A percentile compares a stretch with the other conserved stretches of the same genome.
These are phyloP conservation scores for Moxostoma hubbsi DNA, from an alignment of 2,797 vertebrate genomes.

Conservation along the genomic window DNA sequence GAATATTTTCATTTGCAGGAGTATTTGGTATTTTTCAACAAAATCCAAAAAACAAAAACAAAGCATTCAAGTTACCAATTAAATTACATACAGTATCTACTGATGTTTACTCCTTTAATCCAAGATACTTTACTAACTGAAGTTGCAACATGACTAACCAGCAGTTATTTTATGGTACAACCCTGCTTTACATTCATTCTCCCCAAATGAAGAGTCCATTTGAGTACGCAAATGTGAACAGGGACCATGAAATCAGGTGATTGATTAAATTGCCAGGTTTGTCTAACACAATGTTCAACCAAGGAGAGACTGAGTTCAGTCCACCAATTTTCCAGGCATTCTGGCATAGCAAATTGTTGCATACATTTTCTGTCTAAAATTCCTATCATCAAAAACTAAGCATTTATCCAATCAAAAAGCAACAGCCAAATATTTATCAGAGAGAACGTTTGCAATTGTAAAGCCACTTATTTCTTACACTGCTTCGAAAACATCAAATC, in stretches of 20 bases:
- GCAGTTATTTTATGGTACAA: constrained; percentile 87
- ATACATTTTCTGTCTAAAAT: constrained; percentile 90
- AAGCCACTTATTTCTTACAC: constrained; percentile 88
- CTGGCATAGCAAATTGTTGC: constrained; percentile 88
- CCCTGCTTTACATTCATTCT: constrained; percentile 86
- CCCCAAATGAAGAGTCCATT: constrained; percentile 82
- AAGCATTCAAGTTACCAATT: constrained; percentile 98
- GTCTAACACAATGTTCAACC: constrained; percentile 86
- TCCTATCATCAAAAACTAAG: constrained; percentile 91
- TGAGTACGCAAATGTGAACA: constrained; percentile 83
- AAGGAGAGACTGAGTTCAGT: constrained; percentile 88
- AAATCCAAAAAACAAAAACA: constrained; percentile 80
- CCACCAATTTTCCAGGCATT: constrained; percentile 86
- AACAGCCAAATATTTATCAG: constrained; percentile 88
- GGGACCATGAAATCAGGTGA: constrained; percentile 38
- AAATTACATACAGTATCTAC: constrained; percentile 99
- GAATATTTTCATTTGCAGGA: constrained; percentile 99
- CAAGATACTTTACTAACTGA: constrained; percentile 91
- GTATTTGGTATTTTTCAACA: constrained; percentile 98
- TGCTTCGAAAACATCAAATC: constrained; percentile 78
- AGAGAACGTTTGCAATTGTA: constrained; percentile 92
- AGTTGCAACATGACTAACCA: constrained; percentile 93
- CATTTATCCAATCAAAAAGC: constrained; percentile 87
- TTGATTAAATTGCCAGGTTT: constrained; percentile 62
- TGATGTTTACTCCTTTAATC: constrained; percentile 88